A percentile compares a stretch with the other conserved stretches of the same genome.
Evolutionary conservation across 2,888 invertebrate species (phyloP).

Genomic region (Pomacea canaliculata): DNA sequence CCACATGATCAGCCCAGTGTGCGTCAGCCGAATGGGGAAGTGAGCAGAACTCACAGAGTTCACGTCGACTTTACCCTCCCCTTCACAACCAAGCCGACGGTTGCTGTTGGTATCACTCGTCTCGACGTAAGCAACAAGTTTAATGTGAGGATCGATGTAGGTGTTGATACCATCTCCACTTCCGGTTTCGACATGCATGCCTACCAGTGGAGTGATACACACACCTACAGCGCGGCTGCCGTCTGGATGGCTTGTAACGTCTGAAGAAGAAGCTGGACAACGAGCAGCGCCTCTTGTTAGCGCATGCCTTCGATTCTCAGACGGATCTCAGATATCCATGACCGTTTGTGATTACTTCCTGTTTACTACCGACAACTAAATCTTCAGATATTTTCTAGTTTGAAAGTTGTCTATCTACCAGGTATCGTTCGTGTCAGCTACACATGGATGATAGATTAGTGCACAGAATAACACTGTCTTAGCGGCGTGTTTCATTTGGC

Average conservation of each 20-base stretch:
- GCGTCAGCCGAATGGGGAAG: background rate
- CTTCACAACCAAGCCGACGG: background rate
- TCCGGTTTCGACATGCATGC: background rate
- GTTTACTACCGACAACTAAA: too few relatives aligned
- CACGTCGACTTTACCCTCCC: background rate
- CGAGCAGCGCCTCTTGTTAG: too few relatives aligned
- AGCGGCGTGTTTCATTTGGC: too few relatives aligned
- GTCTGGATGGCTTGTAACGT: background rate
- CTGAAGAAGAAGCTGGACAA: background rate
- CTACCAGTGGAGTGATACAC: background rate
- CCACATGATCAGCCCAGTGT: background rate
- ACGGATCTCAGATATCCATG: too few relatives aligned
- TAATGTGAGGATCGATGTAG: background rate
- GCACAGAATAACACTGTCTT: too few relatives aligned
- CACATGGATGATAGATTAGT: too few relatives aligned
- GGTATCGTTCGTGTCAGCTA: too few relatives aligned
- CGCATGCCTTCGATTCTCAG: too few relatives aligned
- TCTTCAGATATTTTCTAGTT: too few relatives aligned
- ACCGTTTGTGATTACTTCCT: too few relatives aligned
- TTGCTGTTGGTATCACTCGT: background rate
- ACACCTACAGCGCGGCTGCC: background rate
- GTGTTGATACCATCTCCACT: background rate
- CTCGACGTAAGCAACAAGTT: background rate
- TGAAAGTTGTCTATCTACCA: too few relatives aligned
- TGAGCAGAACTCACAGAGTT: background rate